Percentiles rank a stretch among this genome's conserved stretches.
Conservation (phyloP, 2,797 vertebrate species). For the Neomorphus geoffroyi region DNA sequence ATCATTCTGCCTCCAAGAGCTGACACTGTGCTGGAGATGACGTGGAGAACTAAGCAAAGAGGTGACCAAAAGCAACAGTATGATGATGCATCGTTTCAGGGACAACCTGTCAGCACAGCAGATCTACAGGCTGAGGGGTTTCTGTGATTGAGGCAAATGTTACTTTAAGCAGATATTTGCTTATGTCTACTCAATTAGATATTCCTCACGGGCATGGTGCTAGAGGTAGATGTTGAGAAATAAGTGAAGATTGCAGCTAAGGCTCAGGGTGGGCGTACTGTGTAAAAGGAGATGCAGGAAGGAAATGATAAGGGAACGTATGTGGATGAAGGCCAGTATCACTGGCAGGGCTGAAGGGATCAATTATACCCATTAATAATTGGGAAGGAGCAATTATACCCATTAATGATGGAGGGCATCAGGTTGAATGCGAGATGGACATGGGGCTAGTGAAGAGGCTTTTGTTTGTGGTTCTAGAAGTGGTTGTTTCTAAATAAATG, state of each 20-base stretch:
- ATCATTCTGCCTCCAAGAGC: neutral
- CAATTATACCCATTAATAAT: too few species aligned
- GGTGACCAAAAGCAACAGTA: neutral
- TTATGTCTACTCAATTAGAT: neutral
- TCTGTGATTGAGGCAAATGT: neutral
- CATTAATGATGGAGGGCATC: neutral
- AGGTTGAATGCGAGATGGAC: neutral
- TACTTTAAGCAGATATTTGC: neutral
- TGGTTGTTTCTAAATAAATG: neutral
- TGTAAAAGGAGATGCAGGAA: neutral
- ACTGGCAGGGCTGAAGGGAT: neutral
- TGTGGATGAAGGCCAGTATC: neutral
- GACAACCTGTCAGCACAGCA: neutral
- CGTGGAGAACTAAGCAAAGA: neutral
- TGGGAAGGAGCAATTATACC: too few species aligned
- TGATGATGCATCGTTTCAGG: neutral
- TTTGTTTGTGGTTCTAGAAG: neutral
- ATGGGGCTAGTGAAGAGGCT: rapidly evolving
- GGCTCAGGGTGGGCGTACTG: rapidly evolving
- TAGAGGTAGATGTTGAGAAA: neutral
- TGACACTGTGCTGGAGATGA: neutral
- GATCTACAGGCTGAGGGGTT: neutral
- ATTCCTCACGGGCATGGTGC: neutral
- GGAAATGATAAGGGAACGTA: slow-evolving; percentile 29
- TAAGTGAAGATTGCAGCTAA: neutral